Percentiles rank a stretch among this genome's conserved stretches.
These are phyloP conservation scores for Uloborus diversus DNA, from an alignment of 1,140 invertebrate genomes.

Conservation along the genomic window DNA sequence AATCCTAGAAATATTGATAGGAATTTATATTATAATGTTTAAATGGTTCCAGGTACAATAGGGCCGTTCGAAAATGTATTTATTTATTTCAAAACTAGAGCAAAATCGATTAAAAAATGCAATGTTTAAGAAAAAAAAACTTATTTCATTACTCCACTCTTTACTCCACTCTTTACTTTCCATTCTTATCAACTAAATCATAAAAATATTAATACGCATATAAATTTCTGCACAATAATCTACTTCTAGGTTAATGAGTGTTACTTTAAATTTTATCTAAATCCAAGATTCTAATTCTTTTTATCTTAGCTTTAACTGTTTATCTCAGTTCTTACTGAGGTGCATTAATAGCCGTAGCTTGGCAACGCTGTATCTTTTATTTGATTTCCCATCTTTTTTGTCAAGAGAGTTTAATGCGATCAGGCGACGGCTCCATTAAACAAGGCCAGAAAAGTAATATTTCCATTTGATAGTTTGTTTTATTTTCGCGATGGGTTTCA, in stretches of 20 bases:
- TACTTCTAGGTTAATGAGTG: conserved; percentile 33
- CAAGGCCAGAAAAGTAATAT: conserved; percentile 13
- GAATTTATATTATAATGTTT: no score
- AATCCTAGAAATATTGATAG: no score
- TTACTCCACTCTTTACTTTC: no score
- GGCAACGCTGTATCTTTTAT: conserved; percentile 47
- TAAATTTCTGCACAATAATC: conserved; percentile 42
- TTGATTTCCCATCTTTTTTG: conserved; percentile 2
- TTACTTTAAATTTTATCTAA: conserved; percentile 1
- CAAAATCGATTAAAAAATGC: no score
- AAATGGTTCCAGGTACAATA: no score
- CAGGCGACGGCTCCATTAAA: conserved; percentile 18
- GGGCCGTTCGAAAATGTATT: no score
- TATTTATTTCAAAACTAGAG: no score
- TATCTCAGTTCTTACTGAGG: neutral
- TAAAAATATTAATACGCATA: no score
- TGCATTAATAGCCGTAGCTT: conserved; percentile 4
- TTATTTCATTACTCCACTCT: no score
- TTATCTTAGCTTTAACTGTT: neutral
- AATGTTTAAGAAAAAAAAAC: no score
- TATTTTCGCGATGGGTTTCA: conserved; percentile 22
- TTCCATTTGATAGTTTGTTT: conserved; percentile 13
- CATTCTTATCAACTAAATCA: no score
- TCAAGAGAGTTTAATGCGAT: conserved; percentile 35
- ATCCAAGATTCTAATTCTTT: neutral